These are phyloP conservation scores for Mobula hypostoma DNA, from an alignment of 2,113 vertebrate genomes.

Conservation along the genomic window DNA sequence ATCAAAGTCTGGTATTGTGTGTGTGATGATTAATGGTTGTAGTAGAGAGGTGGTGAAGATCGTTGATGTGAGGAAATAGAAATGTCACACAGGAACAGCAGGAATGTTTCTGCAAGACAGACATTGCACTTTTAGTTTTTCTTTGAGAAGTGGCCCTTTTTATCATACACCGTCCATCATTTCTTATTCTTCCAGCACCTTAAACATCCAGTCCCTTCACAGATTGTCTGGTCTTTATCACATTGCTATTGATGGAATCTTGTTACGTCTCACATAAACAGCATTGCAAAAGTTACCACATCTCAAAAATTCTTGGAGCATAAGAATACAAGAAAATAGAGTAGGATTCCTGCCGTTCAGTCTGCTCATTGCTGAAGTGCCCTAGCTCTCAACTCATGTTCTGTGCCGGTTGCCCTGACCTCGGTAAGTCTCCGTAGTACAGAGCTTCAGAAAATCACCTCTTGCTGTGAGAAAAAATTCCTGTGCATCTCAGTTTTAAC, in stretches of 20 bases:
- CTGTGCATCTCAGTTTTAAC: too few species aligned
- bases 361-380: too few species aligned
- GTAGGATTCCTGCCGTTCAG: too few species aligned
- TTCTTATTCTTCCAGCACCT: background rate
- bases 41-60: background rate
- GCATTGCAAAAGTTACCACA: background rate
- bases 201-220: background rate
- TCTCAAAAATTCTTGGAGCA: background rate
- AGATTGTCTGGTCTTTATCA: background rate
- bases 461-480: too few species aligned
- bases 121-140: too few species aligned
- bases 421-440: too few species aligned
- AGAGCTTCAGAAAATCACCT: too few species aligned
- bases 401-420: too few species aligned
- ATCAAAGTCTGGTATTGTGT: background rate
- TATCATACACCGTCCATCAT: too few species aligned
- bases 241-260: background rate
- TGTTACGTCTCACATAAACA: background rate
- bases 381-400: too few species aligned
- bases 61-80: background rate
- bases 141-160: too few species aligned
- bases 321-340: too few species aligned
- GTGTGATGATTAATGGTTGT: background rate
- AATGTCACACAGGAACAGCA: background rate
- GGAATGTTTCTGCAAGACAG: background rate